Evolutionary conservation across 2,888 invertebrate species (phyloP), one percentile per base, ranked within the genome.

Genomic region (Helicoverpa assulta): DNA sequence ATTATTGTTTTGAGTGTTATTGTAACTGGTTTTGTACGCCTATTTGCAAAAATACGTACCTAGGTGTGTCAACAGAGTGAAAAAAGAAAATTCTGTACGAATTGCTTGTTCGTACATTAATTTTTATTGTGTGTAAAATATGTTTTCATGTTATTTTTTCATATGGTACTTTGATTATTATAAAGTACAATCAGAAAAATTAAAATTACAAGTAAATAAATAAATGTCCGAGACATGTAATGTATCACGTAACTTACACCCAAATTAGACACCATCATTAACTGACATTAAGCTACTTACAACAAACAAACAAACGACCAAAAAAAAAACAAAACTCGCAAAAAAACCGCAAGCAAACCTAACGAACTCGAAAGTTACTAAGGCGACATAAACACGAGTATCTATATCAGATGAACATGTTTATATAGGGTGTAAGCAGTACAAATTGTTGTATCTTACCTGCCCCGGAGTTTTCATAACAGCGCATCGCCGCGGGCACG

Each of bases 401-500:
- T 91, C 88, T 86, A 86, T 91, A 88, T 88, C 76, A 90, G 91
- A 92, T 93, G 93, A 91, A 90, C 85, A 91, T 93, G 91, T 94
- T 94, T 94, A 92, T 93, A 92, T 91, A 90, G 89, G 84, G 88
- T 90, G 90, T 93, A 93, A 94, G 90, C 92, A 89, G 87, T 89
- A 93, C 93, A 95, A 95, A 94, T 94, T 95, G 94, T 94, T 95
- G 94, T 83, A 87, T 90, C 90, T 89, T 94, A 94, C 94, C 94
- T 95, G 87, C 86, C 84, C 83, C 26, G 78, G 85, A 89, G 94
- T 93, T 94, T 93, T 93, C 94, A 94, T 94, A 94, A 94, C 92
- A 90, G 85, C 78, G 79, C 86, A 88, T 89, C 85, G 92, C 94
- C 93, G 87, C 89, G 81, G 92, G 94, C 93, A 84, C 77, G 82